Conservation (phyloP, 2,797 vertebrate species). For the Morelia viridis region DNA sequence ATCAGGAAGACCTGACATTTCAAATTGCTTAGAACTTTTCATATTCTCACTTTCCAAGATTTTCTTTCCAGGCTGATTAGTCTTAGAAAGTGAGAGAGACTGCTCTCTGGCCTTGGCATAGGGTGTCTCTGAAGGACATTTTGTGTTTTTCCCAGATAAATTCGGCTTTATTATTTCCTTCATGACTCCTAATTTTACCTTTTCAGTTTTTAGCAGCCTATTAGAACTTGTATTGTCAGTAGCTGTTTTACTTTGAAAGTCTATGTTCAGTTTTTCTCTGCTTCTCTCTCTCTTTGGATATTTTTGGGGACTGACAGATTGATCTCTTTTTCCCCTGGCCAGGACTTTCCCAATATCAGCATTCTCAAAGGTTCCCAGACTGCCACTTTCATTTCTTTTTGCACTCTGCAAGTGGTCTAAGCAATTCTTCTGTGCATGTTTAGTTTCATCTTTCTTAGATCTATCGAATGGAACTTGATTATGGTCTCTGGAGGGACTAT, state of each 20-base stretch:
- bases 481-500: constrained; percentile 43
- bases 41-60: constrained; percentile 53
- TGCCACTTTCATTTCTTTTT: constrained; percentile 68
- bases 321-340: constrained; percentile 54
- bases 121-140: constrained; percentile 51
- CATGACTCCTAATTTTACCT: constrained; percentile 43
- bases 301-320: constrained; percentile 80
- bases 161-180: constrained; percentile 70
- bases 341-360: constrained; percentile 36
- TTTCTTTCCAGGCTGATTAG: constrained; percentile 68
- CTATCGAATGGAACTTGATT: constrained; percentile 47
- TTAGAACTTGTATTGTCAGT: constrained; percentile 13
- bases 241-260: constrained; percentile 59
- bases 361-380: constrained; percentile 33
- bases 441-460: constrained; percentile 55
- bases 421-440: constrained; percentile 38
- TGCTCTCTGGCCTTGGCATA: constrained; percentile 21
- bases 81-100: constrained; percentile 46
- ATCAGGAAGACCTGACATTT: constrained; percentile 59
- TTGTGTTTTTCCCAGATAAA: constrained; percentile 58
- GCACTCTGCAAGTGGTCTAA: constrained; percentile 60
- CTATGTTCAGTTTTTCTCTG: constrained; percentile 26
- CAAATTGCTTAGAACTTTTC: constrained; percentile 58
- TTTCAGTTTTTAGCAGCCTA: constrained; percentile 58
- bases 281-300: constrained; percentile 65